These are phyloP conservation scores for Okamejei kenojei DNA, from an alignment of 2,797 vertebrate species.

Conservation along the genomic window DNA sequence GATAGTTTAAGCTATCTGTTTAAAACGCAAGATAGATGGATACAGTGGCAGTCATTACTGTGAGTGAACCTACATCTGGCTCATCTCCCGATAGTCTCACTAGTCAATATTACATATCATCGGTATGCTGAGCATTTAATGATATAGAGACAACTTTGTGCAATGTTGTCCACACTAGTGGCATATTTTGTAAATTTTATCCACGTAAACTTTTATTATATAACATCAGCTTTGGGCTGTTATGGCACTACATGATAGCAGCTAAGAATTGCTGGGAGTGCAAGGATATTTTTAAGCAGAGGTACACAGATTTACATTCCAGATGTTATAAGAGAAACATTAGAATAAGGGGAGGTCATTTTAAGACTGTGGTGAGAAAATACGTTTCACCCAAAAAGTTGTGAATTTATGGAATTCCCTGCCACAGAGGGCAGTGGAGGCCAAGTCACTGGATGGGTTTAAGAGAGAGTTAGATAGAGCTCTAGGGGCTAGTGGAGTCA, in stretches of 20 bases:
- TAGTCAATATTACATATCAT: not conserved
- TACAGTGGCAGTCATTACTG: slow-evolving; percentile 30
- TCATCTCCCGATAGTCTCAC: not conserved
- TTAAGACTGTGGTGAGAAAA: too few species aligned
- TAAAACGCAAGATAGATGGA: slow-evolving; percentile 29
- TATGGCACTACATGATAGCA: not conserved
- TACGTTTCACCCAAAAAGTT: too few species aligned
- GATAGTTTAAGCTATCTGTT: not conserved
- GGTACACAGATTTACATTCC: not conserved
- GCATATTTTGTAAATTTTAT: not conserved
- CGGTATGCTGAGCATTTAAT: not conserved
- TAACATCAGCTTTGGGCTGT: not conserved
- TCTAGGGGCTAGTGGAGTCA: too few species aligned
- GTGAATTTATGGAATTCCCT: too few species aligned
- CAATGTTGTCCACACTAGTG: not conserved
- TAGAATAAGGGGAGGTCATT: too few species aligned
- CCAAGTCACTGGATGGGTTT: too few species aligned
- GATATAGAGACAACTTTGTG: too few species aligned
- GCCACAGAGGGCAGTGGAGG: too few species aligned
- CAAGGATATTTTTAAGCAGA: not conserved
- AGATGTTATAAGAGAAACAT: not conserved
- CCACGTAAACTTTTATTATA: not conserved
- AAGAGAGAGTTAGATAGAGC: too few species aligned
- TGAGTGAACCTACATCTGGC: slow-evolving; percentile 7
- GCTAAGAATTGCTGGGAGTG: too few species aligned